phyloP scores from a whole-genome alignment of 1,140 invertebrate species.

The Zaprionus ornatus region DNA sequence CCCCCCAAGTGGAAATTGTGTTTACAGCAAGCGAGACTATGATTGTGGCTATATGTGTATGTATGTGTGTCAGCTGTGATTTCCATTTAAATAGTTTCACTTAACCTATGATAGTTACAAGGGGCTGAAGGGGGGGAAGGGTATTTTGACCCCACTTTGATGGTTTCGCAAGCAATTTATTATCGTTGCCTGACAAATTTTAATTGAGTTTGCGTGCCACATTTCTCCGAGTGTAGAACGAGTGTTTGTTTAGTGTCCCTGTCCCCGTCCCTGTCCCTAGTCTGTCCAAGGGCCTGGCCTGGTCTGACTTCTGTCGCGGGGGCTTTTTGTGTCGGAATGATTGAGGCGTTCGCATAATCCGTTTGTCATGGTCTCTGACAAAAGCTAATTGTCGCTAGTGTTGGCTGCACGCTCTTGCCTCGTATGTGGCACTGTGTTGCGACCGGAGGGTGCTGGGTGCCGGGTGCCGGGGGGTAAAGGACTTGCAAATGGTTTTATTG shows the following conservation, averaged over 20 bases:
- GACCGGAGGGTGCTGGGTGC: constrained; percentile 7
- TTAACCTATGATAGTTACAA: neutral
- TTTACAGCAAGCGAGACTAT: neutral
- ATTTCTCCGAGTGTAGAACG: constrained; percentile 34
- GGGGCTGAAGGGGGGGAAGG: too few relatives aligned
- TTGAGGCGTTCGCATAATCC: constrained; percentile 67
- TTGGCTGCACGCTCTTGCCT: constrained; percentile 13
- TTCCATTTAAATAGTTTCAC: neutral
- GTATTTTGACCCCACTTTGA: neutral
- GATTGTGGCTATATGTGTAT: neutral
- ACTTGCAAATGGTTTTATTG: constrained; percentile 68
- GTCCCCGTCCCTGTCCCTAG: neutral
- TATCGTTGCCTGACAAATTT: neutral
- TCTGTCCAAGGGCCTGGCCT: neutral
- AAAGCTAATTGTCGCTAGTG: constrained; percentile 62
- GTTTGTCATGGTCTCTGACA: constrained; percentile 63
- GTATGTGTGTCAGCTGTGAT: neutral
- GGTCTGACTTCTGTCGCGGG: neutral
- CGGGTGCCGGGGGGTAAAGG: constrained; percentile 17
- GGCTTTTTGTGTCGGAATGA: constrained; percentile 50
- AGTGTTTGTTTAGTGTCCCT: constrained; percentile 19
- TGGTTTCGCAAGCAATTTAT: neutral
- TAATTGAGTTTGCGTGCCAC: constrained; percentile 1
- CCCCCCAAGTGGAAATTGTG: neutral
- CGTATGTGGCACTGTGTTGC: neutral